These are phyloP conservation scores for Buceros bicornis DNA, from an alignment of 2,797 vertebrate genomes.

Conservation along the genomic window DNA sequence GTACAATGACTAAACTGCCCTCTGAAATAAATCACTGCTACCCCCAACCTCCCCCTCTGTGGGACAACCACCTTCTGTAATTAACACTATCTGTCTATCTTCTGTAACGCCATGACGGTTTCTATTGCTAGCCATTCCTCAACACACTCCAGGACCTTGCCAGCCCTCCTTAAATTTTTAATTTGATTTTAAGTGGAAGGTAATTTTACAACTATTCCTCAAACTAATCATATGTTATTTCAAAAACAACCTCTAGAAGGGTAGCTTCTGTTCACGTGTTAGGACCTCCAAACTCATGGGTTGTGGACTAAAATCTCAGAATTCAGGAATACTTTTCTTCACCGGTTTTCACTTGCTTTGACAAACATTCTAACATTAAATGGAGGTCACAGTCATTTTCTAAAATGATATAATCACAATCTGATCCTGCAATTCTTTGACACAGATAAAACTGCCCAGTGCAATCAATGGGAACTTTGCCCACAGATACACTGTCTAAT, in stretches of 20 bases:
- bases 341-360: not conserved
- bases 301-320: not conserved
- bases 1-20: constrained; percentile 33
- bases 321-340: not conserved
- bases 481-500: not conserved
- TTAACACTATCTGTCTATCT: not conserved
- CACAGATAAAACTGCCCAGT: not conserved
- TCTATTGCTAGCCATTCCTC: not conserved
- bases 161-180: not conserved
- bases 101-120: not conserved
- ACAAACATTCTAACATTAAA: not conserved
- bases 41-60: not conserved
- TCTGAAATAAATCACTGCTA: constrained; percentile 46
- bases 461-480: constrained; percentile 12
- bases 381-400: not conserved
- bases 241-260: not conserved
- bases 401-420: not conserved
- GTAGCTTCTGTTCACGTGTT: not conserved
- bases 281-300: not conserved
- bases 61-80: constrained; percentile 1
- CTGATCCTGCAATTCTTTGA: not conserved
- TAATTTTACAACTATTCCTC: constrained; percentile 18
- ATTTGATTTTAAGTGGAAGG: constrained; percentile 12
- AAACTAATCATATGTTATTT: not conserved
- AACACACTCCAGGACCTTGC: not conserved